Percentiles rank a stretch among this genome's conserved stretches.
phyloP scores from a whole-genome alignment of 2,113 vertebrate genomes.

The Syrrhaptes paradoxus region DNA sequence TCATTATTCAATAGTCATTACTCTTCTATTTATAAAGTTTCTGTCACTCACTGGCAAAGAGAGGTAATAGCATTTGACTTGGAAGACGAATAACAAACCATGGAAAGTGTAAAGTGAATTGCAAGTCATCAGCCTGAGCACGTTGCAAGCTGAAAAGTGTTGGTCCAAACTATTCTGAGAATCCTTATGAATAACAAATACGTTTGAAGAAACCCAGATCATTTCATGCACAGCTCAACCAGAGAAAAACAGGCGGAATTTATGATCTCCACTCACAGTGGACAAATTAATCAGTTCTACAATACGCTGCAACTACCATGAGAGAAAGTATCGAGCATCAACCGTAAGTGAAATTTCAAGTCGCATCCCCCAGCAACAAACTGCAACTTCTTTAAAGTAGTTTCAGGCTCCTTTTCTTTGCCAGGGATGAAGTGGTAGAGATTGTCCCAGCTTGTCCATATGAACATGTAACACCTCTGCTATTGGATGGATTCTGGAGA shows the following conservation, averaged over 20 bases:
- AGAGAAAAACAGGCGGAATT: slow-evolving; percentile 26
- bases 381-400: not conserved
- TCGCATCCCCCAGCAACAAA: not conserved
- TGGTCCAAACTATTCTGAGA: slow-evolving; percentile 26
- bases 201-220: not conserved
- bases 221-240: slow-evolving; percentile 14
- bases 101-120: slow-evolving; percentile 31
- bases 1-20: slow-evolving; percentile 5
- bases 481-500: not conserved
- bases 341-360: slow-evolving; percentile 21
- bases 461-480: not conserved
- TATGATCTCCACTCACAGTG: slow-evolving; percentile 6
- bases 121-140: not conserved
- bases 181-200: slow-evolving; percentile 48
- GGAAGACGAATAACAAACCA: slow-evolving; percentile 22
- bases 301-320: not conserved
- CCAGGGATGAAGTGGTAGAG: not conserved
- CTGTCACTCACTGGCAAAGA: slow-evolving; percentile 27
- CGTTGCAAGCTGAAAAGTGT: not conserved
- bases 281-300: slow-evolving; percentile 25
- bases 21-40: slow-evolving; percentile 43
- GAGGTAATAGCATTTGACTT: slow-evolving; percentile 5
- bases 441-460: not conserved
- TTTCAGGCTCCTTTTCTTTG: not conserved
- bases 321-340: not conserved